Percentiles rank a stretch among this genome's conserved stretches.
Conservation (phyloP, 2,113 vertebrate species). For the Beaufortia kweichowensis region DNA sequence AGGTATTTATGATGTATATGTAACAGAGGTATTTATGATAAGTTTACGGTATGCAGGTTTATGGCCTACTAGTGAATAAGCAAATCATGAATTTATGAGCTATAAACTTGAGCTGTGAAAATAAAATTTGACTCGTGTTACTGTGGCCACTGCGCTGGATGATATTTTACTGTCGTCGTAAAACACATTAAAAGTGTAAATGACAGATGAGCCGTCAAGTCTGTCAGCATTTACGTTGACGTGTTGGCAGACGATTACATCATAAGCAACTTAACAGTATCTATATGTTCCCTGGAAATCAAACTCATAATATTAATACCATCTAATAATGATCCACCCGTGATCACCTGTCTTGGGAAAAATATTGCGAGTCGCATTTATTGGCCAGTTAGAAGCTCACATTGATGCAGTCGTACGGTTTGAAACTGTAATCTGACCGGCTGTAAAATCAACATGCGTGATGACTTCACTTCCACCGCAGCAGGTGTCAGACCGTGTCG, state of each 20-base stretch:
- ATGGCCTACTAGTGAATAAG: not conserved
- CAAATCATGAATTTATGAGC: not conserved
- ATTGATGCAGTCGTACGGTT: not conserved
- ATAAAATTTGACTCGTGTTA: not conserved
- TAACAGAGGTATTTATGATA: no score
- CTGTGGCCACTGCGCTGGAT: not conserved
- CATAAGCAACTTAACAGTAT: no score
- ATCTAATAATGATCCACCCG: not conserved
- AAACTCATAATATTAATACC: not conserved
- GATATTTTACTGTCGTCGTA: constrained; percentile 18
- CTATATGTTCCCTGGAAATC: no score
- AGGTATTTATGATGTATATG: no score
- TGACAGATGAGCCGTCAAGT: not conserved
- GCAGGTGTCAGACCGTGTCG: constrained; percentile 17
- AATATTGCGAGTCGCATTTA: constrained; percentile 1
- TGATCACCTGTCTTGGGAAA: not conserved
- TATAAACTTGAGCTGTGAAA: not conserved
- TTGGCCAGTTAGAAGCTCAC: constrained; percentile 14
- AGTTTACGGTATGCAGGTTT: no score
- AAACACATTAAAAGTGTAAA: constrained; percentile 17
- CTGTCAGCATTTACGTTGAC: not conserved
- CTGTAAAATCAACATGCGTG: constrained; percentile 8
- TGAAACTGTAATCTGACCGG: constrained; percentile 38
- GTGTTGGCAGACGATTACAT: no score
- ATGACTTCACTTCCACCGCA: constrained; percentile 43